These are phyloP conservation scores for Parambassis ranga DNA, from an alignment of 2,797 vertebrate species.

Conservation along the genomic window DNA sequence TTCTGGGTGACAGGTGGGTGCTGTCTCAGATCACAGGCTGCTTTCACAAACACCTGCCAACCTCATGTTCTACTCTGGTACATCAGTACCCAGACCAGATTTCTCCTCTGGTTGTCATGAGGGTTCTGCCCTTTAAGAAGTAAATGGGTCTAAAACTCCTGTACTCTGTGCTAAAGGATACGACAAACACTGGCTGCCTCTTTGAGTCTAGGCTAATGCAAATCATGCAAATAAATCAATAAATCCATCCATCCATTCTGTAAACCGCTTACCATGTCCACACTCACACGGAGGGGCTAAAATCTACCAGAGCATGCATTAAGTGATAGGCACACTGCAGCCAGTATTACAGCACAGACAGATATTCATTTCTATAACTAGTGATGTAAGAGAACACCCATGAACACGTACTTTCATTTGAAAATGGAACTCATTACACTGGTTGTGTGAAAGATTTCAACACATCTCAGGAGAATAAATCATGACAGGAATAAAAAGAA, in stretches of 20 bases:
- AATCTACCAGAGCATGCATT: neutral
- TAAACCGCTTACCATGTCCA: slow-evolving; percentile 1
- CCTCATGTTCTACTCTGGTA: no score
- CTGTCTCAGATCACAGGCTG: no score
- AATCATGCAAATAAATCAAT: slow-evolving; percentile 33
- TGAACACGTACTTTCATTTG: neutral
- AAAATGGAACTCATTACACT: slow-evolving; percentile 3
- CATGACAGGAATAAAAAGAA: slow-evolving; percentile 12
- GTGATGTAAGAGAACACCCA: no score
- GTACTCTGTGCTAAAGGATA: neutral
- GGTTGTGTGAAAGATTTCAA: slow-evolving; percentile 2
- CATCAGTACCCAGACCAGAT: no score
- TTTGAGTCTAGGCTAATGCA: neutral
- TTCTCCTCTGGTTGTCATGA: no score
- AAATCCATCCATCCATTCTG: slow-evolving; percentile 15
- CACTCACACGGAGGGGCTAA: neutral
- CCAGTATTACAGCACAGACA: neutral
- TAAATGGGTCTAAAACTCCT: no score
- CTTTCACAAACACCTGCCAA: no score
- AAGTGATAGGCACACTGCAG: neutral
- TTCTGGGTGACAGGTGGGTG: no score
- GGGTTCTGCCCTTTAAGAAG: no score
- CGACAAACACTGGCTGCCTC: neutral
- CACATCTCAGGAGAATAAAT: slow-evolving; percentile 7
- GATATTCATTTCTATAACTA: no score